Evolutionary conservation across 1,140 invertebrate species (phyloP).

Genomic region (Hylyphantes graminicola): DNA sequence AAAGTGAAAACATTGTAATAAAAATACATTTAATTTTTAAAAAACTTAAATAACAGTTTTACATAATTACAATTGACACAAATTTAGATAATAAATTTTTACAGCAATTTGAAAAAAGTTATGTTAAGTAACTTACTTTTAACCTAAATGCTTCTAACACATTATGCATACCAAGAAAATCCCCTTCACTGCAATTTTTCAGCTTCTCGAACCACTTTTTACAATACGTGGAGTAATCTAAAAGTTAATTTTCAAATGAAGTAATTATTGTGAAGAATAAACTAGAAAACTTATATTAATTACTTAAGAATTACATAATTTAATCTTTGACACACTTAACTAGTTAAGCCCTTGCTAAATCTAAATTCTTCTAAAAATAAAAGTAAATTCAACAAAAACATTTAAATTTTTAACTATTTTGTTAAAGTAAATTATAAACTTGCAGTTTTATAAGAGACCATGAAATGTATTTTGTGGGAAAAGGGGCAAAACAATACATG

Average conservation of each 20-base stretch:
- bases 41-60: not conserved
- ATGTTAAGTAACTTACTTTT: conserved; percentile 21
- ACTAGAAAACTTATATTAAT: too few relatives aligned
- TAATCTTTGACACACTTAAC: too few relatives aligned
- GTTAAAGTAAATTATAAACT: too few relatives aligned
- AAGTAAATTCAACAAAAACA: too few relatives aligned
- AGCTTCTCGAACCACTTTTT: conserved; percentile 33
- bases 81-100: not conserved
- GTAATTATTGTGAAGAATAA: too few relatives aligned
- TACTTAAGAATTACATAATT: too few relatives aligned
- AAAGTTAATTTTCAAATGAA: not conserved
- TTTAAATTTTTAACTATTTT: too few relatives aligned
- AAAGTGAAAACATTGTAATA: not conserved
- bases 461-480: too few relatives aligned
- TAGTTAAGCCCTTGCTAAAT: too few relatives aligned
- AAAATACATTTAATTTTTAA: not conserved
- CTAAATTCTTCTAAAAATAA: too few relatives aligned
- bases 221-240: conserved; percentile 30
- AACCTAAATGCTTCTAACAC: conserved; percentile 52
- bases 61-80: not conserved
- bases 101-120: not conserved
- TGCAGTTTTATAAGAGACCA: too few relatives aligned
- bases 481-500: too few relatives aligned
- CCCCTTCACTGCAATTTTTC: conserved; percentile 26
- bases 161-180: conserved; percentile 22